Conservation (phyloP, 64 coral and sea anemone genomes). For the Porites lutea region DNA sequence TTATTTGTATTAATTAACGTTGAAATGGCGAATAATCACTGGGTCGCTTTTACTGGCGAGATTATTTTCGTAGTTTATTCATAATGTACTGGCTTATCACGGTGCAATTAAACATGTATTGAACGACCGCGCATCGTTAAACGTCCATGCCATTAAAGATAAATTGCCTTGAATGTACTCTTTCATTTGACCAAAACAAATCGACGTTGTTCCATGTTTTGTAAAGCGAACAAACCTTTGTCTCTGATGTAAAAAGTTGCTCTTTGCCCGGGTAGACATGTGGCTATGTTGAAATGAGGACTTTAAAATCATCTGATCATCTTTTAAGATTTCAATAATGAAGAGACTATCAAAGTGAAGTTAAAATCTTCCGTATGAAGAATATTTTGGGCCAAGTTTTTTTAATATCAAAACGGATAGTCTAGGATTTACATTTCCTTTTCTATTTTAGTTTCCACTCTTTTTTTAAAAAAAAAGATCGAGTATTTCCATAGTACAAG, state of each 20-base stretch:
- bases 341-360: background rate
- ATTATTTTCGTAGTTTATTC: background rate
- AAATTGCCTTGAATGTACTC: constrained; percentile 10
- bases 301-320: too few relatives aligned
- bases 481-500: too few relatives aligned
- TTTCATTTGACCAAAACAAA: background rate
- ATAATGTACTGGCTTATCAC: background rate
- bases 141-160: background rate
- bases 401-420: too few relatives aligned
- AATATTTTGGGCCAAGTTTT: too few relatives aligned
- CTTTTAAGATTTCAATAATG: too few relatives aligned
- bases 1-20: background rate
- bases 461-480: too few relatives aligned
- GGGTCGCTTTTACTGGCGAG: background rate
- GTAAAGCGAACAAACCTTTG: background rate
- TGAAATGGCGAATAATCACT: background rate
- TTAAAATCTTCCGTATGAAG: background rate
- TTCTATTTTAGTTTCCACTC: background rate
- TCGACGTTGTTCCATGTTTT: background rate
- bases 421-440: background rate
- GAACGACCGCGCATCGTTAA: background rate
- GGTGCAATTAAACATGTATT: background rate
- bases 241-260: background rate
- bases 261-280: background rate
- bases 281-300: too few relatives aligned